Conservation (phyloP, 2,888 invertebrate genomes). For the Heteromyza rotundicornis region DNA sequence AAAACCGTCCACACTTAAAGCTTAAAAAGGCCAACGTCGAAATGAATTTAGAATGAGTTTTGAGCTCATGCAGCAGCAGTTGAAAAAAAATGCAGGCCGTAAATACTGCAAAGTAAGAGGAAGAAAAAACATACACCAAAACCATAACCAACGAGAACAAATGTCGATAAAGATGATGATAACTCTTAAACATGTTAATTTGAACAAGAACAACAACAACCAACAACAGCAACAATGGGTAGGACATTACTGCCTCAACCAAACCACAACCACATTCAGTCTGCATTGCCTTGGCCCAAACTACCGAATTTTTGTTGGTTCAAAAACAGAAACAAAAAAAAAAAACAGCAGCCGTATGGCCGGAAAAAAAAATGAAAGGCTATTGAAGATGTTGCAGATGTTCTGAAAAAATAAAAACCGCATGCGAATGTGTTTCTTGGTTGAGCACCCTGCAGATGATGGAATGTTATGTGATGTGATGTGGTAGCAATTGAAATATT, state of each 20-base stretch:
- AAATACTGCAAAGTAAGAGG: background rate
- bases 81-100: background rate
- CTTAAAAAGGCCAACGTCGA: background rate
- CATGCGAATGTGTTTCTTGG: no score
- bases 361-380: no score
- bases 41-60: constrained; percentile 1
- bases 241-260: constrained; percentile 36
- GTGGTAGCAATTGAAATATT: no score
- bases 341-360: no score
- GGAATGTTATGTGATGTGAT: no score
- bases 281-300: background rate
- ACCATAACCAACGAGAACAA: constrained; percentile 18
- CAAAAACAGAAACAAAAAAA: no score
- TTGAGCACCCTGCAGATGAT: constrained; percentile 18
- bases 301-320: no score
- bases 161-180: constrained; percentile 37
- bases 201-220: constrained; percentile 28
- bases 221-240: constrained; percentile 34
- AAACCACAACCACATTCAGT: constrained; percentile 30
- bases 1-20: background rate
- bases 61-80: background rate
- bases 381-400: no score
- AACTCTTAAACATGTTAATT: constrained; percentile 24
- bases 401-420: no score
- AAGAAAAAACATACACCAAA: background rate